Percentiles rank a stretch among this genome's conserved stretches.
These are phyloP conservation scores for Pammene fasciana DNA, from an alignment of 2,888 invertebrate species.

Conservation along the genomic window DNA sequence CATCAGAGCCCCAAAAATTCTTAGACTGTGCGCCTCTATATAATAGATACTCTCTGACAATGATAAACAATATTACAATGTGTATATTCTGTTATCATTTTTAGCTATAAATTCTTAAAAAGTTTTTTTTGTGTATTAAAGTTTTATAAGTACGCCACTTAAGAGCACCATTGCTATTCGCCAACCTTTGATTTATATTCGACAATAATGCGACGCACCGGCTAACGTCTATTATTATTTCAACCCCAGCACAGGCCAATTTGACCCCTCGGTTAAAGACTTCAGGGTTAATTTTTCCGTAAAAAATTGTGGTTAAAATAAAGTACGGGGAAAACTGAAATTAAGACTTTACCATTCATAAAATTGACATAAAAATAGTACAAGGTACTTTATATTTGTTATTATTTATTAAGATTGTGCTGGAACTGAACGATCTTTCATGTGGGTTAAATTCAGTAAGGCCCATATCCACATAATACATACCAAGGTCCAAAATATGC, in stretches of 20 bases:
- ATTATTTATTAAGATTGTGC: no score
- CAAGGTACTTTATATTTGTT: no score
- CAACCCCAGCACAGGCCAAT: conserved; percentile 29
- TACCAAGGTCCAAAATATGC: no score
- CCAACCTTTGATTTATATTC: conserved; percentile 58
- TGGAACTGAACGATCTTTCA: no score
- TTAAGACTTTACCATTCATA: conserved; percentile 10
- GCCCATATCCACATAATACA: no score
- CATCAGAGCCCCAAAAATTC: no score
- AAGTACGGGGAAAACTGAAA: conserved; percentile 7
- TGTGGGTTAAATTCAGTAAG: no score
- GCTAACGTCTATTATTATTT: conserved; percentile 52
- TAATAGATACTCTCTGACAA: no score
- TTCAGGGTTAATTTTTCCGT: background rate
- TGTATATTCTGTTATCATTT: no score
- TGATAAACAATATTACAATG: no score
- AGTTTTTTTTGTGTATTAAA: background rate
- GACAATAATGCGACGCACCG: conserved; percentile 57
- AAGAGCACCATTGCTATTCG: conserved; percentile 47
- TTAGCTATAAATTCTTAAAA: background rate
- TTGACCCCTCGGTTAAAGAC: background rate
- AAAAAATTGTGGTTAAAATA: background rate
- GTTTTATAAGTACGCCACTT: conserved; percentile 45
- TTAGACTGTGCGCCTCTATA: no score
- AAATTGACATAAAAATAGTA: conserved; percentile 8